A percentile compares a stretch with the other conserved stretches of the same genome.
Evolutionary conservation across 2,888 invertebrate species (phyloP).

Genomic region (Eupithecia vulgata): DNA sequence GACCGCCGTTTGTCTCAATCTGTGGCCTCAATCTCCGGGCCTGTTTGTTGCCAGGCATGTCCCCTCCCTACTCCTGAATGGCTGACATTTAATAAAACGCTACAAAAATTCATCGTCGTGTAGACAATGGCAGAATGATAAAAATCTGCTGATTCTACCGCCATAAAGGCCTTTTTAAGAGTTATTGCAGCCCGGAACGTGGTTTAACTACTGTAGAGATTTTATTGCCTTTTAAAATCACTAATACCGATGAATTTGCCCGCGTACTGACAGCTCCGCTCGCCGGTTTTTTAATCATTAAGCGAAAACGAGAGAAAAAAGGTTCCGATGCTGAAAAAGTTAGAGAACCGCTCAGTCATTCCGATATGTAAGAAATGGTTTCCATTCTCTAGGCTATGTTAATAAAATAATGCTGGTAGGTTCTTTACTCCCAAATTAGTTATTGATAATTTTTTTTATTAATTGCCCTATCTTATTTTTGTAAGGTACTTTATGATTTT

Average conservation of each 20-base stretch:
- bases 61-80: constrained; percentile 30
- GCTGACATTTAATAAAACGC: constrained; percentile 40
- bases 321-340: no score
- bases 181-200: constrained; percentile 26
- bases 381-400: no score
- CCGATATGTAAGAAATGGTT: no score
- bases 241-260: background rate
- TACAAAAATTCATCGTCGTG: constrained; percentile 39
- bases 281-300: no score
- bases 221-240: constrained; percentile 3
- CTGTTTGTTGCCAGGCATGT: background rate
- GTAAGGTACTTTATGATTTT: no score
- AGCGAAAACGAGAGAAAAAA: no score
- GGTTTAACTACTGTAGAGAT: background rate
- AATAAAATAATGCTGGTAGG: no score
- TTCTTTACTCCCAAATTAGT: no score
- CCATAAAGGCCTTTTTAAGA: constrained; percentile 36
- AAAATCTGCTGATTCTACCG: constrained; percentile 33
- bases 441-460: no score
- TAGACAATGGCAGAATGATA: constrained; percentile 32
- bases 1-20: background rate
- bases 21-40: background rate
- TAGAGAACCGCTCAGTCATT: no score
- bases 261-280: background rate
- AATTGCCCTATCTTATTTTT: no score